These are phyloP conservation scores for Euplagia quadripunctaria DNA, from an alignment of 2,888 invertebrate genomes.

Conservation along the genomic window DNA sequence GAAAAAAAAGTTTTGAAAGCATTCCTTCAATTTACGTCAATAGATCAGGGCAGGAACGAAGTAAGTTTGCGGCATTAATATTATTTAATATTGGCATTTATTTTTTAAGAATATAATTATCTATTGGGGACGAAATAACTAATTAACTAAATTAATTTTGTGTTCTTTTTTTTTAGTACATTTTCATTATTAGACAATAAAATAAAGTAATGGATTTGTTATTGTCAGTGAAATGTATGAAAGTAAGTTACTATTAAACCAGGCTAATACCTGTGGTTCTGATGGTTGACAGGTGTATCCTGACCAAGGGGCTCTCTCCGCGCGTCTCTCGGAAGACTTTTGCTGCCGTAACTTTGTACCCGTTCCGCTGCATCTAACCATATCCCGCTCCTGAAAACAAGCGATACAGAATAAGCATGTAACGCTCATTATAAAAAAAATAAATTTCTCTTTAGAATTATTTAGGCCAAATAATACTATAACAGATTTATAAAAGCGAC, in stretches of 20 bases:
- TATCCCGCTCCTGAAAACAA: slow-evolving; percentile 82
- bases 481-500: too few relatives aligned
- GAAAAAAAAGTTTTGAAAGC: not conserved
- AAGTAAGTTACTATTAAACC: not conserved
- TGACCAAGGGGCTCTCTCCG: slow-evolving; percentile 95
- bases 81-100: not conserved
- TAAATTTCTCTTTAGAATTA: not conserved
- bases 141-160: not conserved
- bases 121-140: not conserved
- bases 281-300: slow-evolving; percentile 87
- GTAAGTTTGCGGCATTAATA: too few relatives aligned
- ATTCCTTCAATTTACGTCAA: too few relatives aligned
- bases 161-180: too few relatives aligned
- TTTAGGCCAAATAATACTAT: too few relatives aligned
- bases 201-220: too few relatives aligned
- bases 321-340: slow-evolving; percentile 93
- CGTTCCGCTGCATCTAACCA: slow-evolving; percentile 96
- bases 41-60: too few relatives aligned
- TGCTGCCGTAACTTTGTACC: slow-evolving; percentile 87
- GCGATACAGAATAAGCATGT: not conserved
- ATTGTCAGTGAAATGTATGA: too few relatives aligned
- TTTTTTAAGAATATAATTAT: not conserved
- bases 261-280: slow-evolving; percentile 73
- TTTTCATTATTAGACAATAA: too few relatives aligned
- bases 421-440: too few relatives aligned